Conservation (phyloP, 2,888 invertebrate species). For the Apocheima hispidaria region DNA sequence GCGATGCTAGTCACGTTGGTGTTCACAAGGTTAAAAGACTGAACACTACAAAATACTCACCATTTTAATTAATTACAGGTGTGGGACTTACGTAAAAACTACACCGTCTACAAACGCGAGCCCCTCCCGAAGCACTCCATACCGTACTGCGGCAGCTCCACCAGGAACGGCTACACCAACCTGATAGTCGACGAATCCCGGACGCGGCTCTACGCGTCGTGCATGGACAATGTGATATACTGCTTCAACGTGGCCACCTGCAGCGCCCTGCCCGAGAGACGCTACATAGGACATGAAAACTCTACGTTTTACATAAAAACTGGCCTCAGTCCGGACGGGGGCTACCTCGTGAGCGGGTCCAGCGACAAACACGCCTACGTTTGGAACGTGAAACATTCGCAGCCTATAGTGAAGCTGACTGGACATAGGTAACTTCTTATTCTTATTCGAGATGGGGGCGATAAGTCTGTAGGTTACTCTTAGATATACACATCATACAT, state of each 20-base stretch:
- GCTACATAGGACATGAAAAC: constrained; percentile 91
- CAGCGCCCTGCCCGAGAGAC: constrained; percentile 87
- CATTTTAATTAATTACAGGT: constrained; percentile 58
- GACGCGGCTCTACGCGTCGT: constrained; percentile 92
- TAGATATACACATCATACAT: too few relatives aligned
- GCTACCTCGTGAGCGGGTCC: constrained; percentile 95
- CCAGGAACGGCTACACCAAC: constrained; percentile 91
- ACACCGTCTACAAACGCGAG: constrained; percentile 88
- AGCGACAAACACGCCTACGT: constrained; percentile 94
- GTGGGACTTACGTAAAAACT: constrained; percentile 95
- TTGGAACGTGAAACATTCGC: constrained; percentile 90
- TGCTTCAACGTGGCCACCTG: constrained; percentile 92
- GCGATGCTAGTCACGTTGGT: too few relatives aligned
- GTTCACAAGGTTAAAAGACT: neutral
- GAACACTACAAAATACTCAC: neutral
- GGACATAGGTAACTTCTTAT: constrained; percentile 85
- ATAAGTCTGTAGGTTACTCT: too few relatives aligned
- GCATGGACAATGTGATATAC: constrained; percentile 95
- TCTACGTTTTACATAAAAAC: constrained; percentile 95
- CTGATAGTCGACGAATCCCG: constrained; percentile 90
- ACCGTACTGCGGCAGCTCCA: constrained; percentile 90
- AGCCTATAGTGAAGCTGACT: constrained; percentile 89
- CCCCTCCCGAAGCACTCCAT: constrained; percentile 90
- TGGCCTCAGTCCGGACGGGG: constrained; percentile 92
- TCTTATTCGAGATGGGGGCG: too few relatives aligned